Base-by-base conservation (phyloP, 37 sponge, comb jelly and placozoan species). In the Beroe ovata region DNA sequence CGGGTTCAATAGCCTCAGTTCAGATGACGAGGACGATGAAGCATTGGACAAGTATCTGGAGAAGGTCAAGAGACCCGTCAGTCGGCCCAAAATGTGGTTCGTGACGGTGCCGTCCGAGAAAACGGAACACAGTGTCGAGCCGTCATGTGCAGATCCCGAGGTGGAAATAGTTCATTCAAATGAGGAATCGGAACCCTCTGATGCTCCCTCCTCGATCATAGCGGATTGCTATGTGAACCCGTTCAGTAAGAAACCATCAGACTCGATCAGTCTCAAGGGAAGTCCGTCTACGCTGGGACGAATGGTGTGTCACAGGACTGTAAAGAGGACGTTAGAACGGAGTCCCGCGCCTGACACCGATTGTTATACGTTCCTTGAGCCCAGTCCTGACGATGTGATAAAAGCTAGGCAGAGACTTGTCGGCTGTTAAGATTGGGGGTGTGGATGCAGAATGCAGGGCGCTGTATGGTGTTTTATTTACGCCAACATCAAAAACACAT, bases 341-440 rank as follows among this genome's bases (percentile, higher is more conserved):
- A 2, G 69, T 34, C 25, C 25, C 8, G 36, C 69, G 32, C 36
- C 29, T 30, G 36, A 66, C 30, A 34, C 69, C 36, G 69, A 66
- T 8, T 0, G 35, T 1, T 66, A 34, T 18, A 14, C 34, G 4
- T 66, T 66, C 36, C 8, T 34, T 37, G 34, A 4, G 1, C 69
- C 69, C 36, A 66, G 69, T 66, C 69, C 69, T 26, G 69, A 66
- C 16, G 69, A 66, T 66, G 69, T 66, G 69, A 30, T 66, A 25
- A 29, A 30, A 37, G 14, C 30, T 11, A 25, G 69, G 34, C 54
- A 47, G 54, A 6, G 11, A 47, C 54, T 6, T 11, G 54, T n/a
- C n/a, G n/a, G n/a, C n/a, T n/a, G n/a, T n/a, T n/a, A n/a, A n/a
- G n/a, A n/a, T n/a, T n/a, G n/a, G n/a, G n/a, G n/a, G n/a, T n/a